phyloP scores from a whole-genome alignment of 2,797 vertebrate genomes.

The Hirundo rustica region DNA sequence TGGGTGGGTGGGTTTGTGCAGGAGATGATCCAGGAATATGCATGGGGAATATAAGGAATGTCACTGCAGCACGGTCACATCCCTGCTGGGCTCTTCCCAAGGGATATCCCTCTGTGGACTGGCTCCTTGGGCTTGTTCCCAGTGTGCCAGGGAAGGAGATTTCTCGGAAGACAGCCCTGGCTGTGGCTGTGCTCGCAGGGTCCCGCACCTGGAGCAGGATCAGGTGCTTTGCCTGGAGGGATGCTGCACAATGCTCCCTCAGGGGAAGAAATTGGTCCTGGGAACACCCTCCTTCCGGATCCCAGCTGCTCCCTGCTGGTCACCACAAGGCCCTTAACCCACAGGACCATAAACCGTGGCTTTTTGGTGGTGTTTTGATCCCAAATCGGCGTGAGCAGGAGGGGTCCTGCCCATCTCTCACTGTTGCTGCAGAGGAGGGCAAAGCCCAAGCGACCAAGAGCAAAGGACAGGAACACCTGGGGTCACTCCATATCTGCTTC shows the following conservation, averaged over 20 bases:
- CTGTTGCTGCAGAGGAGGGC: not conserved
- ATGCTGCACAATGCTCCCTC: not conserved
- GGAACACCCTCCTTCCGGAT: not conserved
- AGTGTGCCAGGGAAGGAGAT: not conserved
- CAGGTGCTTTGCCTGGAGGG: not conserved
- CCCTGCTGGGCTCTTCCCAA: not conserved
- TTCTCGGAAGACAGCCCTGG: not conserved
- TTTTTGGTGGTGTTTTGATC: not conserved
- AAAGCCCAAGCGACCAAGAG: not conserved
- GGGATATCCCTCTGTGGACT: not conserved
- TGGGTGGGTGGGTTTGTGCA: not conserved
- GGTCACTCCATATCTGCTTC: not conserved
- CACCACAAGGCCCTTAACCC: not conserved
- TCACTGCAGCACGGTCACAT: rapidly evolving
- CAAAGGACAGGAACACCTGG: not conserved
- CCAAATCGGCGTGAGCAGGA: rapidly evolving
- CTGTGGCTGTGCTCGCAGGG: not conserved
- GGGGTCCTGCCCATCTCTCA: not conserved
- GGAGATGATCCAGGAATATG: not conserved
- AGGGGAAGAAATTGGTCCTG: not conserved
- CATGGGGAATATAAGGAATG: not conserved
- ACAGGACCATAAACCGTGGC: not conserved
- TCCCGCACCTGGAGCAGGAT: not conserved
- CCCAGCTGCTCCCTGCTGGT: not conserved
- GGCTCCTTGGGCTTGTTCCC: not conserved